A percentile compares a stretch with the other conserved stretches of the same genome.
Conservation (phyloP, 2,797 vertebrate genomes). For the Pseudomugil gertrudae region DNA sequence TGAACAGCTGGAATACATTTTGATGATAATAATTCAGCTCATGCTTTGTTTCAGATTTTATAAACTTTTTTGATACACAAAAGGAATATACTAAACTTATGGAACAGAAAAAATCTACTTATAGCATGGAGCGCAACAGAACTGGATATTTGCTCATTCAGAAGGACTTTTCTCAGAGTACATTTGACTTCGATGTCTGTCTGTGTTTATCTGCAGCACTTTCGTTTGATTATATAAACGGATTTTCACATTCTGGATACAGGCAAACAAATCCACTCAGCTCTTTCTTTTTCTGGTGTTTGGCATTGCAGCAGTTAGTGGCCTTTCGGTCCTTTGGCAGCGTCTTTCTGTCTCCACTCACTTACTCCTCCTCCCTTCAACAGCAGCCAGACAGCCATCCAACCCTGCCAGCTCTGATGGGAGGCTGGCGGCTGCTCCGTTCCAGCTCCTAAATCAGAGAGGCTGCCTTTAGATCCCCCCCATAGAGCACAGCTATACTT, state of each 20-base stretch:
- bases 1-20: not conserved
- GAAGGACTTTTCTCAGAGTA: too few relatives aligned
- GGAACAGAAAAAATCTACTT: too few relatives aligned
- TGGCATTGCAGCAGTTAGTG: slow-evolving; percentile 60
- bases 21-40: not conserved
- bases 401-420: slow-evolving; percentile 63
- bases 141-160: not conserved
- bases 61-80: too few relatives aligned
- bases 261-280: slow-evolving; percentile 28
- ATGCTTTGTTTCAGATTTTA: too few relatives aligned
- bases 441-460: slow-evolving; percentile 70
- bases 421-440: slow-evolving; percentile 65
- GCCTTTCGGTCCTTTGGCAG: slow-evolving; percentile 68
- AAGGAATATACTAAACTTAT: too few relatives aligned
- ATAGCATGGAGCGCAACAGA: too few relatives aligned
- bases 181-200: not conserved
- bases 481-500: slow-evolving; percentile 39
- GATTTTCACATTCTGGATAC: slow-evolving; percentile 9
- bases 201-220: not conserved
- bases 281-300: slow-evolving; percentile 50
- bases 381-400: slow-evolving; percentile 56
- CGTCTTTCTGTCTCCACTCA: slow-evolving; percentile 20
- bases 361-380: slow-evolving; percentile 7
- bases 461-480: slow-evolving; percentile 60
- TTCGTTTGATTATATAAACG: slow-evolving; percentile 3